These are phyloP conservation scores for Pristionchus fissidentatus DNA, from an alignment of 2,888 invertebrate genomes.

Conservation along the genomic window DNA sequence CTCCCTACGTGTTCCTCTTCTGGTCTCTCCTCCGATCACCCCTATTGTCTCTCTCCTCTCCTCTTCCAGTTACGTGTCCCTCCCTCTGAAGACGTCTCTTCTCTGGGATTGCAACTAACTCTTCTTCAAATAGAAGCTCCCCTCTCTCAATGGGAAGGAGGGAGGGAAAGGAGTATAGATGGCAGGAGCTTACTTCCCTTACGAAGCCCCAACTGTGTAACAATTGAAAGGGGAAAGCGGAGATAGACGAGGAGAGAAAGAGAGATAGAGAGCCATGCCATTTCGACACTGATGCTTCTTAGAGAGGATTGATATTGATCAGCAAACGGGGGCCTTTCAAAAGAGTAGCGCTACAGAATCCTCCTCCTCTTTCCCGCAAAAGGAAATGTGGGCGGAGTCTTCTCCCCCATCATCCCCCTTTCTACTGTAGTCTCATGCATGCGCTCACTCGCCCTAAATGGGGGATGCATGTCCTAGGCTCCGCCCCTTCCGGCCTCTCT, in stretches of 20 bases:
- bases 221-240: slow-evolving; percentile 31
- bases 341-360: slow-evolving; percentile 4
- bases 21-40: background rate
- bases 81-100: background rate
- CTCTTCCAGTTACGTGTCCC: slow-evolving; percentile 7
- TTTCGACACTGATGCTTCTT: background rate
- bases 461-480: background rate
- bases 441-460: slow-evolving; percentile 19
- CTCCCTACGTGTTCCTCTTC: background rate
- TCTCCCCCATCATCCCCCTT: background rate
- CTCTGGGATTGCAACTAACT: slow-evolving; percentile 40
- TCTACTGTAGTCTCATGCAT: slow-evolving; percentile 41
- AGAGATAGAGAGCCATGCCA: slow-evolving; percentile 34
- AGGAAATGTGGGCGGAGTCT: slow-evolving; percentile 40
- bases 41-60: background rate
- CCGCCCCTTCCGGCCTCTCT: slow-evolving; percentile 22
- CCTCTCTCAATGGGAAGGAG: slow-evolving; percentile 14
- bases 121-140: slow-evolving; percentile 39
- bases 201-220: slow-evolving; percentile 19
- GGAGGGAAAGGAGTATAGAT: background rate
- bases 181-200: slow-evolving; percentile 5
- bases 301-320: background rate
- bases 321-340: too few relatives aligned
- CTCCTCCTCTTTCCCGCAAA: background rate
- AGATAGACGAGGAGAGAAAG: slow-evolving; percentile 28